Conservation (phyloP, 2,113 vertebrate species). For the Perccottus glenii region DNA sequence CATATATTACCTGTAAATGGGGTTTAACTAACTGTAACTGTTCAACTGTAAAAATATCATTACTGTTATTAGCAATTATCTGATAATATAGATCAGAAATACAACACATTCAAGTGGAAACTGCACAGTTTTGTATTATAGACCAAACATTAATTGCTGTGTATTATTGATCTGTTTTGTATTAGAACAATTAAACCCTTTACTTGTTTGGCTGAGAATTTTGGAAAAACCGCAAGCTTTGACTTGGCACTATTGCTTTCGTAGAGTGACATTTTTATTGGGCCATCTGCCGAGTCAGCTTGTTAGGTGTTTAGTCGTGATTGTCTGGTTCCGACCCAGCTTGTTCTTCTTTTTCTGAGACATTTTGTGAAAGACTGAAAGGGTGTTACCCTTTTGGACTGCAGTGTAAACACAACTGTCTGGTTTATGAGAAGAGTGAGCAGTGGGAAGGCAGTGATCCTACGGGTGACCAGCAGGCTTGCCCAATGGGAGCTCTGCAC, state of each 20-base stretch:
- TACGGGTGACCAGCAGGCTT: constrained; percentile 23
- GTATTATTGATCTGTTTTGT: constrained; percentile 30
- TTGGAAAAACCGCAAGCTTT: not conserved
- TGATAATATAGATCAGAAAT: no score
- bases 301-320: constrained; percentile 33
- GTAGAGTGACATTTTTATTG: constrained; percentile 32
- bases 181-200: constrained; percentile 29
- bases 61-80: no score
- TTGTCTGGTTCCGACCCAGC: constrained; percentile 17
- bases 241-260: constrained; percentile 31
- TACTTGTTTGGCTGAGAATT: constrained; percentile 17
- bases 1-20: no score
- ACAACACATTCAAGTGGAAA: not conserved
- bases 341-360: constrained; percentile 27
- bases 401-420: constrained; percentile 39
- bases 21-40: no score
- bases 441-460: constrained; percentile 29
- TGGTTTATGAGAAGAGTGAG: constrained; percentile 27
- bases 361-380: constrained; percentile 26
- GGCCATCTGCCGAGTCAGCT: constrained; percentile 22
- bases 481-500: constrained; percentile 31
- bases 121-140: constrained; percentile 13
- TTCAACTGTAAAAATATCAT: no score
- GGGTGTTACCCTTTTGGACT: constrained; percentile 32
- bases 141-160: not conserved